Percentiles rank a stretch among this genome's conserved stretches.
phyloP scores from a whole-genome alignment of 2,797 vertebrate species.

The Dallia pectoralis region DNA sequence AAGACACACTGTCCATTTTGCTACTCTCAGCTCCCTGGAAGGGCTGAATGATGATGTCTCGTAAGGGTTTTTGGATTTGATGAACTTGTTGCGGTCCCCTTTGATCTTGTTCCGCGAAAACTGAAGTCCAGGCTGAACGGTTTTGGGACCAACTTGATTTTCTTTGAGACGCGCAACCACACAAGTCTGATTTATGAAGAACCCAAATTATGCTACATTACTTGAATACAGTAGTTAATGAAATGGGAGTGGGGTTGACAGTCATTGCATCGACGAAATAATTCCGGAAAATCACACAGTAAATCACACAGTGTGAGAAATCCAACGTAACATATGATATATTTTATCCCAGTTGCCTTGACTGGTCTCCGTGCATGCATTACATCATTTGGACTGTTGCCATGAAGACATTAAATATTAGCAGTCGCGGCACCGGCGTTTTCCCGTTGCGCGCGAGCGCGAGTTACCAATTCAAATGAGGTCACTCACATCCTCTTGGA shows the following conservation, averaged over 20 bases:
- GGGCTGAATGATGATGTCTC: constrained; percentile 37
- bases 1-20: constrained; percentile 43
- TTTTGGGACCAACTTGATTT: background rate
- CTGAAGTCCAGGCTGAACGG: background rate
- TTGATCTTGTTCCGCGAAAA: too few relatives aligned
- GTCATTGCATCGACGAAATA: too few relatives aligned
- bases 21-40: constrained; percentile 25
- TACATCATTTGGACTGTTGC: background rate
- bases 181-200: background rate
- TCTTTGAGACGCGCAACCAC: background rate
- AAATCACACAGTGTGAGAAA: constrained; percentile 5
- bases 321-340: background rate
- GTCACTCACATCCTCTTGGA: constrained; percentile 54
- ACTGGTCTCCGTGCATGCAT: background rate
- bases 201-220: background rate
- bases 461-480: constrained; percentile 57
- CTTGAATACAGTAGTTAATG: background rate
- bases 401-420: constrained; percentile 25
- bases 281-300: too few relatives aligned
- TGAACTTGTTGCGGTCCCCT: background rate
- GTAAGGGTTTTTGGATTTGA: constrained; percentile 37
- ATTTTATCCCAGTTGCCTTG: background rate
- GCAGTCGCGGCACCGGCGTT: constrained; percentile 18
- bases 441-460: constrained; percentile 22
- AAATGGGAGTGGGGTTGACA: constrained; percentile 2